phyloP scores from a whole-genome alignment of 2,888 invertebrate genomes.

The Agrochola macilenta region DNA sequence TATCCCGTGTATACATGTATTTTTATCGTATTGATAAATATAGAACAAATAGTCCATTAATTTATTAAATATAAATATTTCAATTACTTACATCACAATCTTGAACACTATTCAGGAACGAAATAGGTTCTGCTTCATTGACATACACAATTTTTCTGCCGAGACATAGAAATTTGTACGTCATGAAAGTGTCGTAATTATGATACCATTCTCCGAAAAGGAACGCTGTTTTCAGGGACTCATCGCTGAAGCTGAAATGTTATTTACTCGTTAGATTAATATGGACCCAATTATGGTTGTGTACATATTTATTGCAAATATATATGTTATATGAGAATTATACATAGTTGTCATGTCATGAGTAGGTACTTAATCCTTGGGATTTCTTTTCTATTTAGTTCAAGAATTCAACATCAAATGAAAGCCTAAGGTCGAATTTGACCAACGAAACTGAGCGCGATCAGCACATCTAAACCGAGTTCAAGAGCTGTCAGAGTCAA shows the following conservation, averaged over 20 bases:
- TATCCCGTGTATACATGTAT: not conserved
- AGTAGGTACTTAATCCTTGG: not conserved
- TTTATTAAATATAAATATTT: not conserved
- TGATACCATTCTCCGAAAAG: constrained; percentile 83
- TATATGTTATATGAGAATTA: not conserved
- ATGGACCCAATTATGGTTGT: constrained; percentile 31
- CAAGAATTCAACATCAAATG: not conserved
- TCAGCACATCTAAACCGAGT: too few species aligned
- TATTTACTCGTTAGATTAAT: constrained; percentile 41
- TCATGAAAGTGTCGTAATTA: constrained; percentile 82
- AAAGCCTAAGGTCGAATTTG: too few species aligned
- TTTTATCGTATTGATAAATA: not conserved
- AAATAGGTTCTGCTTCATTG: constrained; percentile 63
- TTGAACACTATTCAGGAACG: constrained; percentile 72
- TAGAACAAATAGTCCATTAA: not conserved
- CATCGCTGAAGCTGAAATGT: constrained; percentile 75
- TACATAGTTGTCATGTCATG: constrained; percentile 8
- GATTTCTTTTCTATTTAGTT: not conserved
- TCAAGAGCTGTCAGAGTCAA: too few species aligned
- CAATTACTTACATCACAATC: constrained; percentile 71
- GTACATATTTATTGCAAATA: constrained; percentile 28
- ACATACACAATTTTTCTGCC: constrained; percentile 79
- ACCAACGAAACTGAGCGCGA: too few species aligned
- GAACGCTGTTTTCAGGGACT: constrained; percentile 74
- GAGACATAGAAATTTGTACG: constrained; percentile 78